Base-by-base conservation (phyloP, 2,888 invertebrate species). In the Tolmerus cingulatus region DNA sequence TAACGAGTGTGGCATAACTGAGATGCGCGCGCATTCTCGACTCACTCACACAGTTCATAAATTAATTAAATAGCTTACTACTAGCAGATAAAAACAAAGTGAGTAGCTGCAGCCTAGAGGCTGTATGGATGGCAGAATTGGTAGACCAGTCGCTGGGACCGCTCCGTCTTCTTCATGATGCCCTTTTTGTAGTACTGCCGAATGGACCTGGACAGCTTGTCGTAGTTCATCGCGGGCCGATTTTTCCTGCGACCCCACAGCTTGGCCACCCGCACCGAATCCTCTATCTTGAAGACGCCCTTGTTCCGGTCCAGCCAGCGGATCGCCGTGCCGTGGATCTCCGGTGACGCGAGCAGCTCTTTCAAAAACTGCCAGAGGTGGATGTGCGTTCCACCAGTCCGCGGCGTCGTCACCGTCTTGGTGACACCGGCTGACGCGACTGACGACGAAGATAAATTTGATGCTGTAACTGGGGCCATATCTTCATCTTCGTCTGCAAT, bases 111-210 rank as follows among this genome's bases (percentile, higher is more conserved):
- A 85, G 19, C 88, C 90, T 95, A 97, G 92, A 97, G 95, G 91
- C 95, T 96, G 93, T 98, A 98, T 23, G 98, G 98, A 92, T 97
- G 97, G 92, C 98, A 99, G 93, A 99, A 99, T 93, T 99, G 99
- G 93, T 99, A 99, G 89, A 99, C 99, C 90, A 99, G 95, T 92
- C 99, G 95, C 93, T 99, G 99, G 90, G 98, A 98, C 89, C 99
- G 95, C 92, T 98, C 98, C 0, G 99, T 99, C 93, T 99, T 99
- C 95, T 98, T 98, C 97, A 99, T 98, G 92, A 99, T 99, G 87
- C 98, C 98, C 93, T 99, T 99, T 93, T 99, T 99, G 95, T 99
- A 99, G 94, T 99, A 99, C 93, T 99, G 99, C 85, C 99, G 94
- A 91, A 99, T 98, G 90, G 98, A 99, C 87, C 99, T 95, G 89